Conservation (phyloP, 2,113 vertebrate genomes). For the Hymenochirus boettgeri region DNA sequence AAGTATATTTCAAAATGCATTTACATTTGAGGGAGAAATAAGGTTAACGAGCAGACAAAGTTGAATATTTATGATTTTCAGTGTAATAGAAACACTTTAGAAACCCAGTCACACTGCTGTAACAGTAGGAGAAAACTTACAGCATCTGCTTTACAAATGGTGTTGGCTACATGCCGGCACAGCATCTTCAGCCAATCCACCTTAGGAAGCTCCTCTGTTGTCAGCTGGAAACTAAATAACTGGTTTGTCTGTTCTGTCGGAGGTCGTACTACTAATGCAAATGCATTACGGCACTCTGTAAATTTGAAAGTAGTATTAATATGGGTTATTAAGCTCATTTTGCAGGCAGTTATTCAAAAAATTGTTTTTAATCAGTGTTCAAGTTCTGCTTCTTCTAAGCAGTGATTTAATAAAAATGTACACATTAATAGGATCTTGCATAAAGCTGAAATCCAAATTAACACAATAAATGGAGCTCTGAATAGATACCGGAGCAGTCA, state of each 20-base stretch:
- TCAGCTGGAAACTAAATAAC: slow-evolving; percentile 93
- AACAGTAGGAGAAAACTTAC: slow-evolving; percentile 65
- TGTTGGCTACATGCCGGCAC: slow-evolving; percentile 93
- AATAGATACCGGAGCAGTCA: not conserved
- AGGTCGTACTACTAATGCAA: slow-evolving; percentile 87
- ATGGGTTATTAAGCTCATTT: not conserved
- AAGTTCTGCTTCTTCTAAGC: not conserved
- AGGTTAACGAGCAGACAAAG: not conserved
- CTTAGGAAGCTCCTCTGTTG: slow-evolving; percentile 80
- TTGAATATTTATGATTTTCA: not conserved
- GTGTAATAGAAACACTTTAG: not conserved
- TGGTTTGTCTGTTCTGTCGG: slow-evolving; percentile 91
- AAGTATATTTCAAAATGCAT: too few species aligned
- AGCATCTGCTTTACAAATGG: slow-evolving; percentile 91
- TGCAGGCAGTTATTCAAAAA: not conserved
- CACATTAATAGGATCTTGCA: not conserved
- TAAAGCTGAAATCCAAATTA: not conserved
- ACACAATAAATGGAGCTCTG: not conserved
- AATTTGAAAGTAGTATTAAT: slow-evolving; percentile 28
- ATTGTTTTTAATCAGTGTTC: not conserved
- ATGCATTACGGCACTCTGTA: slow-evolving; percentile 89
- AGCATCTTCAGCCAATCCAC: slow-evolving; percentile 81
- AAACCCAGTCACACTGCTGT: slow-evolving; percentile 6
- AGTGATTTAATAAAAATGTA: slow-evolving; percentile 11
- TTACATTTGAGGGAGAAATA: not conserved